Conservation (phyloP, 1,140 invertebrate genomes). For the Psix sp. region DNA sequence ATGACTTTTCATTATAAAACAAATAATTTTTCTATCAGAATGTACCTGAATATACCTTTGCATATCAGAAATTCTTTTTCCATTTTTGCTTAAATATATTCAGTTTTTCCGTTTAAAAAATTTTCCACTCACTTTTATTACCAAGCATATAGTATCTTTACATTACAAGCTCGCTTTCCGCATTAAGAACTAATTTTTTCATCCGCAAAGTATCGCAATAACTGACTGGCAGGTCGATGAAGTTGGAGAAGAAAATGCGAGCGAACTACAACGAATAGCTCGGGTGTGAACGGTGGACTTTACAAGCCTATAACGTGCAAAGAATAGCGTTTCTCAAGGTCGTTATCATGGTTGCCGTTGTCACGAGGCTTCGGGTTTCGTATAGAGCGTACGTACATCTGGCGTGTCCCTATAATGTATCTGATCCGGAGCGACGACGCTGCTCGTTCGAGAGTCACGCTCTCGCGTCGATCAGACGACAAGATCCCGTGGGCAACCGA, state of each 20-base stretch:
- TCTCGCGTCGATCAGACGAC: constrained; percentile 51
- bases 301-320: constrained; percentile 23
- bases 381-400: constrained; percentile 41
- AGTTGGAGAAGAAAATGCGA: constrained; percentile 4
- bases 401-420: constrained; percentile 51
- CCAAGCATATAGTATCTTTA: no score
- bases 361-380: constrained; percentile 54
- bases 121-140: no score
- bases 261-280: constrained; percentile 4
- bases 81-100: no score
- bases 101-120: no score
- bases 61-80: no score
- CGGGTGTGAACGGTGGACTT: constrained; percentile 17
- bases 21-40: no score
- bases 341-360: constrained; percentile 57
- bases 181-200: no score
- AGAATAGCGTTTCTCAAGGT: constrained; percentile 56
- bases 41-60: no score
- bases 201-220: no score
- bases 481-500: constrained; percentile 33
- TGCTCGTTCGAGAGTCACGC: constrained; percentile 50
- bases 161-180: no score
- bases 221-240: constrained; percentile 18
- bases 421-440: constrained; percentile 46
- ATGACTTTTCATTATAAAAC: no score